Percentiles rank a stretch among this genome's conserved stretches.
phyloP scores from a whole-genome alignment of 1,140 invertebrate species.

The Saccostrea cuccullata region DNA sequence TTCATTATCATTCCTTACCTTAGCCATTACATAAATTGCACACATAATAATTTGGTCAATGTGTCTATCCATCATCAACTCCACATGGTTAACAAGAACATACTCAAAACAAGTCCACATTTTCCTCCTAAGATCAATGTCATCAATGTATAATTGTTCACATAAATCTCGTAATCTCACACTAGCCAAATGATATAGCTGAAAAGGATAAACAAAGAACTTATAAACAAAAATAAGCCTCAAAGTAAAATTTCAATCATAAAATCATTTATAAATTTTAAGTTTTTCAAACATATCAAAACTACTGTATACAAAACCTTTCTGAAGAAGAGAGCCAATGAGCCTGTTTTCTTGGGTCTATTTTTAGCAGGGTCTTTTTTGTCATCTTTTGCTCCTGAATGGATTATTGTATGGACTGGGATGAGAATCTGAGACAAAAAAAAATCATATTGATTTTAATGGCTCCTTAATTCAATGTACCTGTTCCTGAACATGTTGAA shows the following conservation, averaged over 20 bases:
- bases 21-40: constrained; percentile 96
- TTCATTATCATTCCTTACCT: constrained; percentile 82
- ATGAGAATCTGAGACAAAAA: constrained; percentile 66
- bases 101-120: constrained; percentile 97
- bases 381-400: not conserved
- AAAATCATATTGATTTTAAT: not conserved
- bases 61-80: constrained; percentile 88
- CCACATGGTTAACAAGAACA: constrained; percentile 89
- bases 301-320: constrained; percentile 73
- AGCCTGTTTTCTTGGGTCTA: constrained; percentile 76
- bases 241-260: too few relatives aligned
- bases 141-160: constrained; percentile 87
- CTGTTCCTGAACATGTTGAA: not conserved
- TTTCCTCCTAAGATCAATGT: constrained; percentile 86
- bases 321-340: constrained; percentile 78
- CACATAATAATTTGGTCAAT: constrained; percentile 99
- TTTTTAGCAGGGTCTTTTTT: constrained; percentile 52
- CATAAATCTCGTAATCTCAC: constrained; percentile 94
- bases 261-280: too few relatives aligned
- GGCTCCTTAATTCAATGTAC: too few relatives aligned
- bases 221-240: too few relatives aligned
- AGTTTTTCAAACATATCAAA: too few relatives aligned
- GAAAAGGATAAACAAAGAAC: constrained; percentile 26
- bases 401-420: constrained; percentile 63
- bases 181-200: constrained; percentile 95